Evolutionary conservation across 2,797 vertebrate species (phyloP).

Genomic region (Muraenolepis orangiensis): DNA sequence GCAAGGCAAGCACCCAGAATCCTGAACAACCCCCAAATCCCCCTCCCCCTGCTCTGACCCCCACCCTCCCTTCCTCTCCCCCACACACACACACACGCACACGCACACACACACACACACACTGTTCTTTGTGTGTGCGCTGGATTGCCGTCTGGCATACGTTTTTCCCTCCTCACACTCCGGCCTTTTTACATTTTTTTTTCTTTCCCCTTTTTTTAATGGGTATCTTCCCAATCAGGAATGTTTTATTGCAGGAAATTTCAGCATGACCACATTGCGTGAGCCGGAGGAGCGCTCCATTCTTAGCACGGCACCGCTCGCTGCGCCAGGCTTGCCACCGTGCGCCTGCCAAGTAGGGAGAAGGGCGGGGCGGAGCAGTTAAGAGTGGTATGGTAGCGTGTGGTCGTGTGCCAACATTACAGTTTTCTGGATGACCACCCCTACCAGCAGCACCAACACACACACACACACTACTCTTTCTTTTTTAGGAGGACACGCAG

Average conservation of each 20-base stretch:
- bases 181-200: conserved; percentile 27
- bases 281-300: conserved; percentile 72
- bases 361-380: conserved; percentile 31
- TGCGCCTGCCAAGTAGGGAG: conserved; percentile 54
- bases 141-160: neutral
- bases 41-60: neutral
- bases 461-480: neutral
- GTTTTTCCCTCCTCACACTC: conserved; percentile 15
- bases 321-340: conserved; percentile 62
- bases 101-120: neutral
- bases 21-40: neutral
- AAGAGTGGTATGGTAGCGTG: conserved; percentile 40
- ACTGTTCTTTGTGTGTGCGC: neutral
- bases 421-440: conserved; percentile 26
- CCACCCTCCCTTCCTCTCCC: neutral
- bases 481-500: neutral
- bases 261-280: conserved; percentile 79
- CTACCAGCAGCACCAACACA: neutral
- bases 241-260: conserved; percentile 79
- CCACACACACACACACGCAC: conserved; percentile 5
- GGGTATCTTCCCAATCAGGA: conserved; percentile 76
- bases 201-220: conserved; percentile 63
- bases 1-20: conserved; percentile 30
- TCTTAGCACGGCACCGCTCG: conserved; percentile 68
- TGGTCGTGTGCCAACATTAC: conserved; percentile 58